These are phyloP conservation scores for Scomber colias DNA, from an alignment of 2,113 vertebrate genomes.

Conservation along the genomic window DNA sequence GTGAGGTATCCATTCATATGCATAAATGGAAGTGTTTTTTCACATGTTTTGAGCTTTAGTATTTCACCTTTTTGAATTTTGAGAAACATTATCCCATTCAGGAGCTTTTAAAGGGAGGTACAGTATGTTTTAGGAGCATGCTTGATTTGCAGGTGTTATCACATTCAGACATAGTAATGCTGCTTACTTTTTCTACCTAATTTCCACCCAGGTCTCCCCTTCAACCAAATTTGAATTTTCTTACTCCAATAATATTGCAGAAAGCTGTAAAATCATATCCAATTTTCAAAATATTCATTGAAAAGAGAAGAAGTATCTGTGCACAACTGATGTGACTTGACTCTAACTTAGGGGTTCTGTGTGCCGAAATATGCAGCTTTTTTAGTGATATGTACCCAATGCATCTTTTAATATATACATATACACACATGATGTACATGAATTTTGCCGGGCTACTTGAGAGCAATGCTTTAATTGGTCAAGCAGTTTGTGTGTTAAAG, in stretches of 20 bases:
- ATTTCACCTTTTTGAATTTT: no score
- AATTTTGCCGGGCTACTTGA: no score
- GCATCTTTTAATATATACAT: no score
- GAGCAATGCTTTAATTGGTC: no score
- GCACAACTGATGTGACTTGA: background rate
- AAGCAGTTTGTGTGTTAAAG: no score
- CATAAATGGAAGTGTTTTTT: no score
- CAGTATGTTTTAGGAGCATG: background rate
- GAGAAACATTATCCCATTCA: background rate
- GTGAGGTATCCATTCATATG: background rate
- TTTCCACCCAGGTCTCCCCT: background rate
- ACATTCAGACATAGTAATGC: background rate
- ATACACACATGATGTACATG: no score
- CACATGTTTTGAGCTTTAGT: no score
- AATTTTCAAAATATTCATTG: background rate
- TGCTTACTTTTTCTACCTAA: background rate
- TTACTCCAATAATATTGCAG: background rate
- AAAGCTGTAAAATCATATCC: background rate
- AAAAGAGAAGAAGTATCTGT: background rate
- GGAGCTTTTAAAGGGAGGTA: background rate
- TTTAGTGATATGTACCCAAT: no score
- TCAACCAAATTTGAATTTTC: no score
- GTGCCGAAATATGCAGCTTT: no score
- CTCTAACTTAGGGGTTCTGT: no score
- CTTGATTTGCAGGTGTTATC: slow-evolving; percentile 5